Evolutionary conservation across 2,888 invertebrate genomes (phyloP).

Genomic region (Biston betularia): DNA sequence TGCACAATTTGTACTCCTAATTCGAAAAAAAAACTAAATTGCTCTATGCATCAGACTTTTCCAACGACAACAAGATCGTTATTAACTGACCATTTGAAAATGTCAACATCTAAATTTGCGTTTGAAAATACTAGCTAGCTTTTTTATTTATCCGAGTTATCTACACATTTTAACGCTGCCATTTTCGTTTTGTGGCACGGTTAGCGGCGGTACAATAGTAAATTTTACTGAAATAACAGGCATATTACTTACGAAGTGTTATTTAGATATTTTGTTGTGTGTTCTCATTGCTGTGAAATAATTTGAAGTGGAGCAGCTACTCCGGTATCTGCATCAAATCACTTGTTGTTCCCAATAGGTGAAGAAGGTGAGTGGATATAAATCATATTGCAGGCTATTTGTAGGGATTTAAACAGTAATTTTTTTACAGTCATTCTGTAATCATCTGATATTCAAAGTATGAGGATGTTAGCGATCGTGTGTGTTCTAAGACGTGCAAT

Average conservation of each 20-base stretch:
- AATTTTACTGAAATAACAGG: constrained; percentile 61
- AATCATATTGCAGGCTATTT: constrained; percentile 48
- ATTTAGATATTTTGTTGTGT: constrained; percentile 56
- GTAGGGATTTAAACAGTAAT: constrained; percentile 22
- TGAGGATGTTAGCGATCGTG: neutral
- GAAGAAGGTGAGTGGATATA: constrained; percentile 78
- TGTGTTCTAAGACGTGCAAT: neutral
- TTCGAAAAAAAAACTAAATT: no score
- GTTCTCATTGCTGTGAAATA: constrained; percentile 57
- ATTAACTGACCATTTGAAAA: constrained; percentile 47
- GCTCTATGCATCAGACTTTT: neutral
- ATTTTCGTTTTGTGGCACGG: constrained; percentile 86
- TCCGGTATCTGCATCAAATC: constrained; percentile 61
- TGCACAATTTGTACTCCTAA: no score
- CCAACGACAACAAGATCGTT: constrained; percentile 28
- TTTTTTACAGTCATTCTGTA: neutral
- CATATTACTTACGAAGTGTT: constrained; percentile 61
- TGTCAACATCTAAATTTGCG: constrained; percentile 22
- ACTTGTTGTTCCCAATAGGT: constrained; percentile 76
- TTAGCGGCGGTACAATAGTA: constrained; percentile 75
- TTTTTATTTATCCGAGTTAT: constrained; percentile 47
- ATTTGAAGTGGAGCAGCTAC: constrained; percentile 52
- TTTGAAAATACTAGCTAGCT: constrained; percentile 13
- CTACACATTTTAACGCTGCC: constrained; percentile 77
- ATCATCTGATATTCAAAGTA: constrained; percentile 1